These are phyloP conservation scores for Heliconius charithonia DNA, from an alignment of 2,888 invertebrate genomes.

Conservation along the genomic window DNA sequence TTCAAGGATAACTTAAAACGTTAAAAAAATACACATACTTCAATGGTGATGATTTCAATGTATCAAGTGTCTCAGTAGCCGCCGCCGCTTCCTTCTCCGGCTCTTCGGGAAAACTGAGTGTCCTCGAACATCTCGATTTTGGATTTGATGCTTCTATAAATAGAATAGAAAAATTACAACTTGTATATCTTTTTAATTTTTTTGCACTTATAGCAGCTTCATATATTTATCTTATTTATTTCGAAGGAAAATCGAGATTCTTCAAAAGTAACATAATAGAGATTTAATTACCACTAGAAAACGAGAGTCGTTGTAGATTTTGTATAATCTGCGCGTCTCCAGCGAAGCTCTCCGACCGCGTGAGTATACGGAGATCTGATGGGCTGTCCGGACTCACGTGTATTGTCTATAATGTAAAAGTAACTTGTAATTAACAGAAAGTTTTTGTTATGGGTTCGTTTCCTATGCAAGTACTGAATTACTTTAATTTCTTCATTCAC, in stretches of 20 bases:
- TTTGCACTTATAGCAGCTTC: too few species aligned
- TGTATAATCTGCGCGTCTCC: slow-evolving; percentile 91
- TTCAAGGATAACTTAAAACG: not conserved
- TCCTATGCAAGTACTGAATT: too few species aligned
- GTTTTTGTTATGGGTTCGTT: too few species aligned
- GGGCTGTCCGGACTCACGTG: slow-evolving; percentile 85
- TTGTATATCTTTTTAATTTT: too few species aligned
- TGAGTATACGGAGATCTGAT: slow-evolving; percentile 84
- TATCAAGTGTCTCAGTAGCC: slow-evolving; percentile 65
- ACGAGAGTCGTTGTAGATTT: slow-evolving; percentile 84
- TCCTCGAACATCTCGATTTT: slow-evolving; percentile 81
- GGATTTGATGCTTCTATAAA: slow-evolving; percentile 61
- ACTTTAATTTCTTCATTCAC: too few species aligned
- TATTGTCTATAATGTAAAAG: slow-evolving; percentile 61
- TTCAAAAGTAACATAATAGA: not conserved
- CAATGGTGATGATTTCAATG: slow-evolving; percentile 77
- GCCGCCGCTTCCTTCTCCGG: slow-evolving; percentile 70
- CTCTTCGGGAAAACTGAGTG: slow-evolving; percentile 83
- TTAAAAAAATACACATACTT: slow-evolving; percentile 62
- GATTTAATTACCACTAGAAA: slow-evolving; percentile 58
- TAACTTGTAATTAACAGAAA: not conserved
- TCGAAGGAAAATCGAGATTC: too few species aligned
- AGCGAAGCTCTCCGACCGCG: slow-evolving; percentile 89
- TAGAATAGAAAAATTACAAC: not conserved
- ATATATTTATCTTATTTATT: too few species aligned